Evolutionary conservation across 2,113 vertebrate species (phyloP).

Genomic region (Anolis carolinensis): DNA sequence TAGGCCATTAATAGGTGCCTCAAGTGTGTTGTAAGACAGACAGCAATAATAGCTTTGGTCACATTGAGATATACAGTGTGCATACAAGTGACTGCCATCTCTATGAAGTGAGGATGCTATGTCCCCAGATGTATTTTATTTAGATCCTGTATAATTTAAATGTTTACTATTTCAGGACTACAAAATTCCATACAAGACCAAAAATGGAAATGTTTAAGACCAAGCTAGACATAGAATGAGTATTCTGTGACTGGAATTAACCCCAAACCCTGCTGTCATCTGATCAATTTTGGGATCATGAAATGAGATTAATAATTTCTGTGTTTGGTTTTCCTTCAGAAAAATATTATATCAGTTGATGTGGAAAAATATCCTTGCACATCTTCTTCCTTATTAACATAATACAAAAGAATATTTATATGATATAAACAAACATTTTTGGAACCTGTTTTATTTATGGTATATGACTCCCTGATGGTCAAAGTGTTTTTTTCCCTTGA

Average conservation of each 20-base stretch:
- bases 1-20: conserved; percentile 25
- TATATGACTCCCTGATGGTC: background rate
- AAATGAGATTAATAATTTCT: background rate
- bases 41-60: background rate
- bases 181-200: no score
- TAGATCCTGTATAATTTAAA: background rate
- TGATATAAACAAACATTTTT: background rate
- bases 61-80: background rate
- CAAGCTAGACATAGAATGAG: background rate
- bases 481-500: background rate
- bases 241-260: background rate
- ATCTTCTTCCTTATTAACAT: background rate
- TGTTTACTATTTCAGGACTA: background rate
- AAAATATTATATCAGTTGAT: background rate
- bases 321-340: background rate
- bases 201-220: background rate
- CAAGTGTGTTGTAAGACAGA: conserved; percentile 16
- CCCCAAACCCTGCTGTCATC: no score
- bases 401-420: no score
- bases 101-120: background rate
- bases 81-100: background rate
- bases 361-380: background rate
- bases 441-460: background rate
- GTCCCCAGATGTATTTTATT: background rate
- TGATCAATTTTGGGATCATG: no score